Evolutionary conservation across 2,888 invertebrate genomes (phyloP).

Genomic region (Chrysomela aeneicollis): DNA sequence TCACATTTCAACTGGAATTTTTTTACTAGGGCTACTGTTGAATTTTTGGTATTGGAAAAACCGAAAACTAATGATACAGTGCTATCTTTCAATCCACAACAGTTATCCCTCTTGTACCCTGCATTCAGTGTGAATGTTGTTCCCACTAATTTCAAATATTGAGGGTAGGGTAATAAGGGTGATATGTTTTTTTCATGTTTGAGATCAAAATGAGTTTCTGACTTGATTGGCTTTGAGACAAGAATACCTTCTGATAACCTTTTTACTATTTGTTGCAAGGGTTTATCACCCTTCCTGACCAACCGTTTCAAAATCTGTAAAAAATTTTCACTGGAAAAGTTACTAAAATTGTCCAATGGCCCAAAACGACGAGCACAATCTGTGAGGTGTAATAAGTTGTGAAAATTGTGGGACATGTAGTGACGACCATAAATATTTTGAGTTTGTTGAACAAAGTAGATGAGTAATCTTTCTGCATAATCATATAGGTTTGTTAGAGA

Average conservation of each 20-base stretch:
- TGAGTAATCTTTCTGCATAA: slow-evolving; percentile 13
- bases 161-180: slow-evolving; percentile 10
- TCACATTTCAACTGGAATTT: slow-evolving; percentile 12
- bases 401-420: slow-evolving; percentile 16
- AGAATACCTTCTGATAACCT: too few species aligned
- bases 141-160: slow-evolving; percentile 6
- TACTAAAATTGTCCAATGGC: slow-evolving; percentile 17
- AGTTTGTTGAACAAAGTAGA: slow-evolving; percentile 14
- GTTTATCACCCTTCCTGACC: too few species aligned
- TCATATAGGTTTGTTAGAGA: slow-evolving; percentile 12
- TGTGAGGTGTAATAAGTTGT: slow-evolving; percentile 19
- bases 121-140: slow-evolving; percentile 14
- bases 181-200: slow-evolving; percentile 21
- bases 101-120: slow-evolving; percentile 14
- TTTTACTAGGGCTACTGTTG: background rate
- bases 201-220: too few species aligned
- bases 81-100: slow-evolving; percentile 17
- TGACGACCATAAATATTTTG: slow-evolving; percentile 22
- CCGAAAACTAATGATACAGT: slow-evolving; percentile 8
- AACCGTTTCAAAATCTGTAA: slow-evolving; percentile 19
- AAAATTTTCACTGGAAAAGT: slow-evolving; percentile 15
- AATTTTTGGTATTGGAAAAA: background rate
- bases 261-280: too few species aligned
- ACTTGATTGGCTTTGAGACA: too few species aligned
- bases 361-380: slow-evolving; percentile 23